Evolutionary conservation across 2,113 vertebrate genomes (phyloP), one percentile per base, ranked within the genome.

Genomic region (Cygnus buccinator): DNA sequence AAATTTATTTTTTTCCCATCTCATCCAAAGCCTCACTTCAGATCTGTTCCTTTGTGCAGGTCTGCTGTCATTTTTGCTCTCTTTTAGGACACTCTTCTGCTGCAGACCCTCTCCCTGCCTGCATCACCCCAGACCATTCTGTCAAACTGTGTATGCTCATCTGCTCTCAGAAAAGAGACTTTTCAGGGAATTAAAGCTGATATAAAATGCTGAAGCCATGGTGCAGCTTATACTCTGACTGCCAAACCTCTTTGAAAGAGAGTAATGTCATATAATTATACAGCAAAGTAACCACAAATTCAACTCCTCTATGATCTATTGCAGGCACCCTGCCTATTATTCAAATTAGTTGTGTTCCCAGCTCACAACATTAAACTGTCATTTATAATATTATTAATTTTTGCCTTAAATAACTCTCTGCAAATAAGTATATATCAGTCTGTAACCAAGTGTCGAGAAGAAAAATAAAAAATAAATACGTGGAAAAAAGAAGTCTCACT

Each of bases 41-140:
- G 28, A 39, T 23, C 19, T 63, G 15, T 13, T 66, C n/a, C n/a
- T 59, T 6, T 2, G 0, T 26, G 1, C 3, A 58, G 21, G 33
- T 63, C 13, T 18, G 22, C 28, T n/a, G 19, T 31, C 31, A 13
- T 13, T 46, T 88, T 29, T 46, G 29, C 43, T 55, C 16, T n/a
- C 41, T 63, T 31, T 35, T n/a, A 16, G 1, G 2, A 13, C 66
- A 84, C 35, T n/a, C 13, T 58, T 22, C 35, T 20, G 22, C 25
- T 55, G n/a, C 39, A 35, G 16, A n/a, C 26, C 63, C 25, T 31
- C 66, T 72, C 20, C n/a, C 23, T 62, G 17, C 11, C 58, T 28
- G 26, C 83, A 37, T 63, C 70, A 43, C 29, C 41, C 62, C 31
- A 50, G 31, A 37, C 31, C 2, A 0, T 35, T 70, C 31, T 62